Evolutionary conservation across 2,888 invertebrate genomes (phyloP).

Genomic region (Muschampia plurimacula): DNA sequence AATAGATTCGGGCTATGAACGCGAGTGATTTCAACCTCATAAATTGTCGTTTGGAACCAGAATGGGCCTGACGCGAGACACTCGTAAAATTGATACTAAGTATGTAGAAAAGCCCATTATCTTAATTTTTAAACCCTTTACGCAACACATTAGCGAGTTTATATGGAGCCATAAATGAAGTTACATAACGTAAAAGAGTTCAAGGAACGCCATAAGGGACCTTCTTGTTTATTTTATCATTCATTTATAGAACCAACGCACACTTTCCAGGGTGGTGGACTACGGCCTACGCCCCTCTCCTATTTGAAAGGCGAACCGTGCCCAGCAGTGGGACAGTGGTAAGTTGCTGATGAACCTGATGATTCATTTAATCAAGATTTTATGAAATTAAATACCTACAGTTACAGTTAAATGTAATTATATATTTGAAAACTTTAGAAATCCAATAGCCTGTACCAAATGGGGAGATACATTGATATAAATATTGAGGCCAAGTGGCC

Average conservation of each 20-base stretch:
- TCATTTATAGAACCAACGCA: too few relatives aligned
- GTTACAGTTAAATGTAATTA: too few relatives aligned
- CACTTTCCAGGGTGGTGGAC: too few relatives aligned
- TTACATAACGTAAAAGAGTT: conserved; percentile 6
- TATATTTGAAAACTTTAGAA: conserved; percentile 12
- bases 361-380: background rate
- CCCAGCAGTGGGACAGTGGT: too few relatives aligned
- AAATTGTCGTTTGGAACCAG: conserved; percentile 29
- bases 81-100: conserved; percentile 41
- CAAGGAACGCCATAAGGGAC: background rate
- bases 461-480: conserved; percentile 24
- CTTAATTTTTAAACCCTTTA: conserved; percentile 23
- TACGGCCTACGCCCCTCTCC: too few relatives aligned
- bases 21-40: conserved; percentile 20
- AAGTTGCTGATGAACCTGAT: too few relatives aligned
- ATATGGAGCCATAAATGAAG: conserved; percentile 3
- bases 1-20: conserved; percentile 27
- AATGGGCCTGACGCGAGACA: conserved; percentile 38
- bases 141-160: conserved; percentile 20
- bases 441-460: conserved; percentile 11
- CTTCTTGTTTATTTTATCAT: background rate
- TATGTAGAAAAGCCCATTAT: conserved; percentile 24
- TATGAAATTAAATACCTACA: too few relatives aligned
- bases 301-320: too few relatives aligned
- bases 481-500: conserved; percentile 38